Evolutionary conservation across 2,888 invertebrate species (phyloP).

Genomic region (Brachypalpus laphriformis): DNA sequence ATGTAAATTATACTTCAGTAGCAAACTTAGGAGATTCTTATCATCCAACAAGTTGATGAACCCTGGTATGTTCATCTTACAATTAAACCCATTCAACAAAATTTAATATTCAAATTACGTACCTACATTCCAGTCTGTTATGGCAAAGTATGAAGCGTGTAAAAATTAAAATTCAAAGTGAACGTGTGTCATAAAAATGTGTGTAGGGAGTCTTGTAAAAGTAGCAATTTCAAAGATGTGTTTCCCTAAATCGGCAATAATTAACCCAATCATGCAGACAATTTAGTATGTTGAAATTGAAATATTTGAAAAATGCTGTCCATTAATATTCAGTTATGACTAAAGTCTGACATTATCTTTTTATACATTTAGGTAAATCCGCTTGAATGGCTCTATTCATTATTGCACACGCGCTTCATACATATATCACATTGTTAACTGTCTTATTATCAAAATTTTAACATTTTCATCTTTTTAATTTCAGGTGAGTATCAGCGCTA

Average conservation of each 20-base stretch:
- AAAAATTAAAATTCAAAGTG: conserved; percentile 26
- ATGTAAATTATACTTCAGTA: conserved; percentile 22
- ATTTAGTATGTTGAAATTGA: not conserved
- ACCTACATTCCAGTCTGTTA: not conserved
- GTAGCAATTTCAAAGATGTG: not conserved
- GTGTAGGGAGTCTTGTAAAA: not conserved
- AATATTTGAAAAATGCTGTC: not conserved
- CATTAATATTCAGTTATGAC: not conserved
- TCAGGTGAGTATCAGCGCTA: conserved; percentile 41
- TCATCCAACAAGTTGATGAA: conserved; percentile 47
- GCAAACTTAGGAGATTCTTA: conserved; percentile 15
- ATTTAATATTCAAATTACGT: conserved; percentile 51
- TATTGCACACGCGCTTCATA: not conserved
- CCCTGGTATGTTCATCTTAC: conserved; percentile 29
- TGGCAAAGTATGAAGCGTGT: conserved; percentile 6
- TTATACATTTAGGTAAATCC: not conserved
- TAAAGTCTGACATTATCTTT: not conserved
- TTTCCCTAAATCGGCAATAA: not conserved
- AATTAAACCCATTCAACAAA: conserved; percentile 9
- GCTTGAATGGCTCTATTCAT: conserved; percentile 6
- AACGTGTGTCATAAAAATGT: conserved; percentile 11
- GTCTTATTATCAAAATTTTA: not conserved
- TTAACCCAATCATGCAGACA: not conserved
- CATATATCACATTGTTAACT: not conserved
- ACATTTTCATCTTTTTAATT: conserved; percentile 17